Base-by-base conservation (phyloP, 2,888 invertebrate genomes). In the Caenorhabditis sp. region DNA sequence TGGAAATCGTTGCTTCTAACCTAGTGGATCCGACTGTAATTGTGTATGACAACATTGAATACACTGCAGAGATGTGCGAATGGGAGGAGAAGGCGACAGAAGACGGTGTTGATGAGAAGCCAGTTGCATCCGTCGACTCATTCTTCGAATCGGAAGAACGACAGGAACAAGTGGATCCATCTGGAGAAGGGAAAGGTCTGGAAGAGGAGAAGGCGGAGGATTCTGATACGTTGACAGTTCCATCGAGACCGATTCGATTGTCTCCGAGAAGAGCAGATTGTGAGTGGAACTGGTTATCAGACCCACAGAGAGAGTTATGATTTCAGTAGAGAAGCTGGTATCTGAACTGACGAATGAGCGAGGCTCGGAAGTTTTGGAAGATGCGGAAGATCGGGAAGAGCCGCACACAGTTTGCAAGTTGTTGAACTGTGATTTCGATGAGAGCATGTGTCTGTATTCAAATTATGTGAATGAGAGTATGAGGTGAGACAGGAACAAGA, bases 1-100 rank as follows among this genome's bases (percentile, higher is more conserved):
- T 87, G 18, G 85, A 87, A 74, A 85, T 88, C 8, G 84, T 87
- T 28, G 85, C 84, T 15, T 82, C 86, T 8, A 87, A 86, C 55
- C 65, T 89, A n/a, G 65, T 83, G 1, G 76, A 82, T 20, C 85
- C 87, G 2, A 82, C 87, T 37, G 80, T 88, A 15, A 83, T 89
- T 20, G 84, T 84, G 22, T 80, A 88, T 28, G 88, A 89, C 71
- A 87, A 86, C 37, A 64, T 89, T 56, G 83, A 84, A 22, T 88
- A 88, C 58, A 70, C 80, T 40, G 85, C 88, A 2, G 85, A 88
- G 18, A 55, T 87, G 26, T 88, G 88, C 28, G 84, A 83, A 55
- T 70, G 24, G 62, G 62, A 64, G 24, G 56, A 70, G 56, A 77
- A 61, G 32, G 18, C 5, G 28, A 56, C 60, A 9, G 67, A 60